These are phyloP conservation scores for Drosophila flavopinicola DNA, from an alignment of 2,888 invertebrate genomes.

Conservation along the genomic window DNA sequence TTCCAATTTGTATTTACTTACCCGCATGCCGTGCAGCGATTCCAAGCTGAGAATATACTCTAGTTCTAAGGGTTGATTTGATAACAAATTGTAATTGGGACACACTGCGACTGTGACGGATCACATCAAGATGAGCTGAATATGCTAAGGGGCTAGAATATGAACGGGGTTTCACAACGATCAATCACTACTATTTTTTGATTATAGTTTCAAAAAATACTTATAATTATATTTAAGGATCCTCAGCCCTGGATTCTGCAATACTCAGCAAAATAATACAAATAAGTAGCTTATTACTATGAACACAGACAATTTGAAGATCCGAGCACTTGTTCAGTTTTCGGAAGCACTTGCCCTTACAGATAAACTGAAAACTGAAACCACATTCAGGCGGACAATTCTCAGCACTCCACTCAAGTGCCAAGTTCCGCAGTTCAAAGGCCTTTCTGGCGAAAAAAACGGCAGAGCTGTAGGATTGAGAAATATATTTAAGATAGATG, in stretches of 20 bases:
- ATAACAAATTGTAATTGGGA: constrained; percentile 38
- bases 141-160: neutral
- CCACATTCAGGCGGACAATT: constrained; percentile 19
- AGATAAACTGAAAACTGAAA: constrained; percentile 72
- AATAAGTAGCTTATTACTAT: neutral
- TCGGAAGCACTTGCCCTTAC: constrained; percentile 13
- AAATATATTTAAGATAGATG: constrained; percentile 83
- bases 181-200: constrained; percentile 6
- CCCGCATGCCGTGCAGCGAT: constrained; percentile 51
- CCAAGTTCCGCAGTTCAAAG: constrained; percentile 73
- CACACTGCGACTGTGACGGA: constrained; percentile 28
- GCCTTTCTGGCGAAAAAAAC: constrained; percentile 76
- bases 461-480: constrained; percentile 73
- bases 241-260: constrained; percentile 1
- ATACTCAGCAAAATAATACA: neutral
- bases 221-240: no score
- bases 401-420: constrained; percentile 65
- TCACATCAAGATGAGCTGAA: constrained; percentile 14
- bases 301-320: neutral
- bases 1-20: constrained; percentile 60
- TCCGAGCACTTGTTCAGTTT: constrained; percentile 13
- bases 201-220: neutral
- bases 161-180: neutral
- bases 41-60: neutral
- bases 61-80: constrained; percentile 39